These are phyloP conservation scores for Acanthurus lineatus DNA, from an alignment of 2,797 vertebrate genomes.

Conservation along the genomic window DNA sequence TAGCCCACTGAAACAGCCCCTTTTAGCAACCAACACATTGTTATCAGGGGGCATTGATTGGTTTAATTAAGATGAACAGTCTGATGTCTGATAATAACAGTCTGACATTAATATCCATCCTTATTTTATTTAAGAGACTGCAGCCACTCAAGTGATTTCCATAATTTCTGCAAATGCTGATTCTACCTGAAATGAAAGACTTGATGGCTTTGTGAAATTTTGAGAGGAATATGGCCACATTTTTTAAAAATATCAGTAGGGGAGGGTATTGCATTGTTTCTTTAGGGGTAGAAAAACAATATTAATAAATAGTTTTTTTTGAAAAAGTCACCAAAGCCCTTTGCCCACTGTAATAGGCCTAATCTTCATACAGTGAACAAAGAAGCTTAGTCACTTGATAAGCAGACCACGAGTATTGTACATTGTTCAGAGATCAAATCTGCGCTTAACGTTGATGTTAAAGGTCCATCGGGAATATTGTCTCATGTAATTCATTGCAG, in stretches of 20 bases:
- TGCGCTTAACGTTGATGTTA: not conserved
- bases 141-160: not conserved
- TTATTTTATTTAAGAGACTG: not conserved
- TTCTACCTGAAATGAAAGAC: not conserved
- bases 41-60: not conserved
- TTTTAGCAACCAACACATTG: not conserved
- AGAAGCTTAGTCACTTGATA: not conserved
- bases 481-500: constrained; percentile 11
- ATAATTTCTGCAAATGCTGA: not conserved
- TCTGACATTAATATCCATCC: not conserved
- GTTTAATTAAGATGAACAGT: not conserved
- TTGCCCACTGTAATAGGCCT: not conserved
- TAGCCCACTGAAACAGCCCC: not conserved
- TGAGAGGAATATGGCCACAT: too few relatives aligned
- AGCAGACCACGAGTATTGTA: not conserved
- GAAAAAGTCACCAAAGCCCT: not conserved
- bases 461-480: not conserved
- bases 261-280: not conserved
- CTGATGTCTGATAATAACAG: not conserved
- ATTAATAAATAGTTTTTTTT: not conserved
- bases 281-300: not conserved
- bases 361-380: not conserved
- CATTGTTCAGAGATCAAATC: constrained; percentile 2
- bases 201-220: not conserved
- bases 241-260: too few relatives aligned